Percentiles rank a stretch among this genome's conserved stretches.
These are phyloP conservation scores for Muntiacus muntjak DNA, from an alignment of 2,113 vertebrate species.

Conservation along the genomic window DNA sequence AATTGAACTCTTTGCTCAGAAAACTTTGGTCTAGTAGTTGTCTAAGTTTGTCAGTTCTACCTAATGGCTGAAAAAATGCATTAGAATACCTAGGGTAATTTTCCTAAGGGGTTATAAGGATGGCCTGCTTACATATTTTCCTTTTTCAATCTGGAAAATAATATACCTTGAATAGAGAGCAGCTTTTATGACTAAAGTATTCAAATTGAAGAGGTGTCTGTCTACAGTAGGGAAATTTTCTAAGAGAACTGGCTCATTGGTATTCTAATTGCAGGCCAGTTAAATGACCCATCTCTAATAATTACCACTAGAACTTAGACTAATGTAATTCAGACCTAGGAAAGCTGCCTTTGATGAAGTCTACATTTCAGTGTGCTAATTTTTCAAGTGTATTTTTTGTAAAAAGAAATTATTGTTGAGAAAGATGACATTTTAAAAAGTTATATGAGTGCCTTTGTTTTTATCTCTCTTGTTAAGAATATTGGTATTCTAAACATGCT, in stretches of 20 bases:
- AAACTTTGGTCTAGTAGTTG: neutral
- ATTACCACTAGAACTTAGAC: conserved; percentile 34
- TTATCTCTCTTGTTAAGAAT: neutral
- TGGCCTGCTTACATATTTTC: conserved; percentile 14
- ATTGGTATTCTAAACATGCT: neutral
- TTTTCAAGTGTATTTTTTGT: neutral
- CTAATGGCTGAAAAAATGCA: neutral
- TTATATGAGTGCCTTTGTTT: conserved; percentile 13
- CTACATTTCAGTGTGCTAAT: conserved; percentile 11
- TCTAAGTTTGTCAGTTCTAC: neutral
- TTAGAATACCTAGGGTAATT: neutral
- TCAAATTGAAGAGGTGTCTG: neutral
- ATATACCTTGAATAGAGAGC: neutral
- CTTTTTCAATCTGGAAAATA: conserved; percentile 13
- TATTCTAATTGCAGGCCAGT: conserved; percentile 10
- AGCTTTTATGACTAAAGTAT: neutral
- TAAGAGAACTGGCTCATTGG: neutral
- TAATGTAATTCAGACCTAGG: conserved; percentile 30
- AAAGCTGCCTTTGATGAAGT: neutral
- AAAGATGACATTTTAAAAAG: neutral
- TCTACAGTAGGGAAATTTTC: neutral
- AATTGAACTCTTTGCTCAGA: neutral
- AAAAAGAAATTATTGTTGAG: neutral
- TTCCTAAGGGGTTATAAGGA: neutral
- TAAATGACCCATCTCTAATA: conserved; percentile 46